These are phyloP conservation scores for Cotesia chilonis DNA, from an alignment of 1,140 invertebrate genomes.

Conservation along the genomic window DNA sequence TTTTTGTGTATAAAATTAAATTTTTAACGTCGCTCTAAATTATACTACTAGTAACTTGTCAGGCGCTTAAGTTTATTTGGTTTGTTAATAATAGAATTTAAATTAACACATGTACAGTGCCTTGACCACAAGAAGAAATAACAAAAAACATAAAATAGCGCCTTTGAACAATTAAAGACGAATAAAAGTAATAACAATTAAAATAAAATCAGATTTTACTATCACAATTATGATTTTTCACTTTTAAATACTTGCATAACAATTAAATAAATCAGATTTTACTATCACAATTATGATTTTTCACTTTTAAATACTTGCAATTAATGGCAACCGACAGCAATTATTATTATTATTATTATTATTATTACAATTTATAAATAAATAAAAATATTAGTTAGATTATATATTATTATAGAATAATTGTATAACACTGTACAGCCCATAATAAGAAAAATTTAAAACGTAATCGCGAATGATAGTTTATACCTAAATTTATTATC, in stretches of 20 bases:
- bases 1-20: no score
- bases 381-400: conserved; percentile 45
- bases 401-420: conserved; percentile 50
- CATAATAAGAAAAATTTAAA: conserved; percentile 29
- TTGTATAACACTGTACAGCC: conserved; percentile 62
- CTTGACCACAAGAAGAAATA: conserved; percentile 56
- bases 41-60: conserved; percentile 31
- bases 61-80: conserved; percentile 48
- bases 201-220: no score
- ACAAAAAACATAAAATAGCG: conserved; percentile 24
- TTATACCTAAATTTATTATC: conserved; percentile 51
- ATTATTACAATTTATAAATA: no score
- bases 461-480: conserved; percentile 36
- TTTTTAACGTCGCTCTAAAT: no score
- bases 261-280: no score
- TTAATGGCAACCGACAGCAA: no score
- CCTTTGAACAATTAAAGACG: neutral
- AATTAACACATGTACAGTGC: conserved; percentile 61
- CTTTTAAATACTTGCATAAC: conserved; percentile 12
- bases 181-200: neutral
- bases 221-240: neutral
- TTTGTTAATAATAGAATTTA: conserved; percentile 42
- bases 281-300: neutral
- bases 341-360: no score
- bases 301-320: conserved; percentile 12